Conservation (phyloP, 2,797 vertebrate species). For the Pteronotus mesoamericanus region DNA sequence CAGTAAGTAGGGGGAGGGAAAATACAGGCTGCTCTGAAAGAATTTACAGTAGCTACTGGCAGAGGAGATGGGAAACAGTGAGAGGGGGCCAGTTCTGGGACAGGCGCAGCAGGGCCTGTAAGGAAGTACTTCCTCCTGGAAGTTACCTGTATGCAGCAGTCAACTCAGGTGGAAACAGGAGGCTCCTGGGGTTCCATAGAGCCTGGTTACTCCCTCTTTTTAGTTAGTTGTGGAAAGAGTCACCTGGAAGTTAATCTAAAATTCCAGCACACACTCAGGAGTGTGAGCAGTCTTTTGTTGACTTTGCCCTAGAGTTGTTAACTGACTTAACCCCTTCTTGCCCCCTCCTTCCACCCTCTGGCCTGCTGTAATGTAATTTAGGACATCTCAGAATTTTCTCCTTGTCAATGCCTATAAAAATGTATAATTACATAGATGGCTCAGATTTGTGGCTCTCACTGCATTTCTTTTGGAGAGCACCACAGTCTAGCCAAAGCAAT, state of each 20-base stretch:
- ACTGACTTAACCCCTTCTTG: background rate
- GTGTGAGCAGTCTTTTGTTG: background rate
- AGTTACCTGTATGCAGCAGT: background rate
- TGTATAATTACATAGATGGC: background rate
- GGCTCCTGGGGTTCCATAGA: background rate
- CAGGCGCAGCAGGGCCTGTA: too few relatives aligned
- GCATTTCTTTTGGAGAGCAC: background rate
- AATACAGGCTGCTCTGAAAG: background rate
- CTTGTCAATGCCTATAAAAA: background rate
- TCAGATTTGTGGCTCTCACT: background rate
- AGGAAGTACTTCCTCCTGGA: background rate
- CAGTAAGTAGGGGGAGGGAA: background rate
- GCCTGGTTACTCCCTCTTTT: background rate
- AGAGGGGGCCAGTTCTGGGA: background rate
- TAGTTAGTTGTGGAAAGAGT: background rate
- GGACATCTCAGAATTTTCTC: background rate
- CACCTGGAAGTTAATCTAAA: background rate
- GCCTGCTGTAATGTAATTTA: background rate
- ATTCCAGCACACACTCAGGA: background rate
- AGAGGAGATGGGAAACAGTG: background rate
- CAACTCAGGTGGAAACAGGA: background rate
- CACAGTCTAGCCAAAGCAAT: background rate
- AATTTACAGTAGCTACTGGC: background rate
- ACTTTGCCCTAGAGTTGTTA: background rate
- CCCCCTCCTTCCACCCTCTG: background rate